Percentiles rank a stretch among this genome's conserved stretches.
phyloP scores from a whole-genome alignment of 2,888 invertebrate species.

The Escarpia spicata region DNA sequence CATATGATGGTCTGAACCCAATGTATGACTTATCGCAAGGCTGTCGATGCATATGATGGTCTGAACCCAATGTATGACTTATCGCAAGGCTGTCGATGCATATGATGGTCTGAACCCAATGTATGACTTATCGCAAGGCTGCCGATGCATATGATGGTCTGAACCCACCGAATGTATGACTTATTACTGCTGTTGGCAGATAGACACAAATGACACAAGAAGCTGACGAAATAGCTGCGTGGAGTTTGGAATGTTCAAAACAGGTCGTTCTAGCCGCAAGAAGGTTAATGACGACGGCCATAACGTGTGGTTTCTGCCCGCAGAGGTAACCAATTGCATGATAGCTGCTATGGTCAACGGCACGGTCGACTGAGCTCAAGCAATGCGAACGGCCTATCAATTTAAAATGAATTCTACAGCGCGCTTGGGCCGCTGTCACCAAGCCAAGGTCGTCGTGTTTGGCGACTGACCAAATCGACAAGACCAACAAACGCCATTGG shows the following conservation, averaged over 20 bases:
- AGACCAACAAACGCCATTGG: too few species aligned
- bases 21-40: too few species aligned
- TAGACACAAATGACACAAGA: neutral
- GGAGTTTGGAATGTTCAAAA: neutral
- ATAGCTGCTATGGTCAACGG: neutral
- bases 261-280: neutral
- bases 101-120: too few species aligned
- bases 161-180: neutral
- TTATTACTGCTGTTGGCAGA: neutral
- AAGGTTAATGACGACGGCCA: neutral
- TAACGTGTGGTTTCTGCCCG: neutral
- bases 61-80: too few species aligned
- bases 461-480: neutral
- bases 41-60: too few species aligned
- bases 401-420: neutral
- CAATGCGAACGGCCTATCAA: constrained; percentile 6
- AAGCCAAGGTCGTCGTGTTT: neutral
- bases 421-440: neutral
- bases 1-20: too few species aligned
- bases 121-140: too few species aligned
- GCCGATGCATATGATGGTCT: too few species aligned
- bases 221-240: neutral
- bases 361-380: neutral
- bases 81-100: too few species aligned
- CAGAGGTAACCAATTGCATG: neutral